Evolutionary conservation across 2,797 vertebrate species (phyloP), one percentile per base, ranked within the genome.

Genomic region (Tragopan temminckii): DNA sequence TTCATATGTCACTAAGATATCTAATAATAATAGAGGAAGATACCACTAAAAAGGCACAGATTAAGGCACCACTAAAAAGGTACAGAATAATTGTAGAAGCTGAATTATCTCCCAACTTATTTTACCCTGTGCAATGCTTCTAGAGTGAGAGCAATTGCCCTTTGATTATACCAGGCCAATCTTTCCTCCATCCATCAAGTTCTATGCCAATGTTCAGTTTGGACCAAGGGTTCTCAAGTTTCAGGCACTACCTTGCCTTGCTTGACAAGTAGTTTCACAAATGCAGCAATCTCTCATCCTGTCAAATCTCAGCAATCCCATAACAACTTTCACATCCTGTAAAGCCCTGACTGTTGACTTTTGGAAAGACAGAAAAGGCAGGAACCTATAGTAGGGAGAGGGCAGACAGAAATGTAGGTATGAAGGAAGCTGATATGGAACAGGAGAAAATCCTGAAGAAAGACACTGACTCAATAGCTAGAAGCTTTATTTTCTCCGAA

Each of bases 261-360:
- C 55, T 55, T 55, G 14, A 48, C n/a, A 43, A 55, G 24, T 9
- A 55, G 11, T 14, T 69, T 63, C 13, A 59, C 33, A 40, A 63
- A 85, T 9, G 20, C 9, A 45, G 24, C 27, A 17, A 14, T 24
- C 62, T 84, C 46, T 33, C 43, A 42, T 29, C 36, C 64, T 63
- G 25, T 43, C 21, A 52, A 48, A 57, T 50, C 31, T 79, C 50
- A 43, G 6, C 21, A 43, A 10, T 27, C 13, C 24, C 7, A 3
- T 24, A 19, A 33, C 3, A 48, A 11, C 27, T 59, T 63, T 19
- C 25, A 5, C 0, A 29, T 3, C 5, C 29, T 5, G 0, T 45
- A 35, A 16, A 38, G 8, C 7, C 16, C 72, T 53, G 61, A 52
- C 19, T 38, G 3, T 25, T 80, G 11, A 15, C 23, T 57, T 45